phyloP scores from a whole-genome alignment of 2,888 invertebrate species.

The Amiota minor region DNA sequence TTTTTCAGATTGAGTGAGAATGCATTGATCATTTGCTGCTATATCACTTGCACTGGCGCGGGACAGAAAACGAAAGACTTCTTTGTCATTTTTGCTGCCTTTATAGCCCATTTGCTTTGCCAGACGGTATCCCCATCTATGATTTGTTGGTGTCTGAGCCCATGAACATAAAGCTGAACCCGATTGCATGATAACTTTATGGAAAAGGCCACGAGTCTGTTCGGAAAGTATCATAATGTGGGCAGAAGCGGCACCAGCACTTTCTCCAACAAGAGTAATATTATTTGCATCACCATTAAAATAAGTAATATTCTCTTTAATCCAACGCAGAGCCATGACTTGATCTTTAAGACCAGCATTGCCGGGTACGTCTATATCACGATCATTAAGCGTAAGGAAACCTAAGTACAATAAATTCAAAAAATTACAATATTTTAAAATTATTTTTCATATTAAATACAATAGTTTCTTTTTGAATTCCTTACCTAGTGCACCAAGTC shows the following conservation, averaged over 20 bases:
- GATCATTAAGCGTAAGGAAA: conserved; percentile 74
- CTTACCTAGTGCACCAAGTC: conserved; percentile 74
- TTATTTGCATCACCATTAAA: conserved; percentile 76
- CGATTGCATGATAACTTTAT: conserved; percentile 71
- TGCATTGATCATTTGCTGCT: conserved; percentile 50
- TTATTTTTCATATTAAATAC: not conserved
- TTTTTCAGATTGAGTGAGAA: conserved; percentile 61
- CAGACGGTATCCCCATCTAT: conserved; percentile 63
- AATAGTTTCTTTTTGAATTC: not conserved
- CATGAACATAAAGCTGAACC: conserved; percentile 67
- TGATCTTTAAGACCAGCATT: conserved; percentile 76
- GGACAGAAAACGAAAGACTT: conserved; percentile 53
- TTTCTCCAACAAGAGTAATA: conserved; percentile 75
- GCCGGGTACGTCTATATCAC: conserved; percentile 74
- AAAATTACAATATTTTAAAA: not conserved
- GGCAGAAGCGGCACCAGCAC: conserved; percentile 74
- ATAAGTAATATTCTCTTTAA: conserved; percentile 73
- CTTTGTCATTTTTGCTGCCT: conserved; percentile 67
- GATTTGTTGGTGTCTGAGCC: conserved; percentile 57
- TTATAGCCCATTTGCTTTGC: conserved; percentile 69
- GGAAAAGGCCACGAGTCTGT: conserved; percentile 72
- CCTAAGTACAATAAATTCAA: conserved; percentile 62
- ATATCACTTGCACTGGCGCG: conserved; percentile 50
- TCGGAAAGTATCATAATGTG: conserved; percentile 74
- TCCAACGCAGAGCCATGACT: conserved; percentile 75